These are phyloP conservation scores for Plecotus auritus DNA, from an alignment of 2,113 vertebrate species.

Conservation along the genomic window DNA sequence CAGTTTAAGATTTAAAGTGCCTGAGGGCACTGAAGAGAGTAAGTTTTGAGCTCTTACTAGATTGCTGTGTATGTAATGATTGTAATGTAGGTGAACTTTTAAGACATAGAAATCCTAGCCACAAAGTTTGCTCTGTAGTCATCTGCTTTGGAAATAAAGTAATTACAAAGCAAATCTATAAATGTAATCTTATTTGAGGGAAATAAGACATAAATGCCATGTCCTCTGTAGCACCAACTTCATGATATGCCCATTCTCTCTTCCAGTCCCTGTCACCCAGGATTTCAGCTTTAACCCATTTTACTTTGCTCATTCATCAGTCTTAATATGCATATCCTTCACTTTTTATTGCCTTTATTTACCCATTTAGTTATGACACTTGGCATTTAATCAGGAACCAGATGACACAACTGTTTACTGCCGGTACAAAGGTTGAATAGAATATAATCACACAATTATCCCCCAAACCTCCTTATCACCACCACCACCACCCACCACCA, in stretches of 20 bases:
- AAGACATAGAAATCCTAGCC: not conserved
- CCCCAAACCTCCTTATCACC: not conserved
- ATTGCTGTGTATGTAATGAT: not conserved
- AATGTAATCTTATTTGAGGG: not conserved
- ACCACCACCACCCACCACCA: not conserved
- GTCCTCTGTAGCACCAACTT: not conserved
- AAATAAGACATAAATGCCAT: not conserved
- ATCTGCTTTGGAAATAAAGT: not conserved
- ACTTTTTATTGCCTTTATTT: constrained; percentile 43
- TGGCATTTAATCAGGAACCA: constrained; percentile 31
- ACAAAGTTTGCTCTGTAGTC: not conserved
- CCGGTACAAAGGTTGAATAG: not conserved
- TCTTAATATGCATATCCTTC: not conserved
- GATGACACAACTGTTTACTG: constrained; percentile 35
- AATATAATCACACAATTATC: not conserved
- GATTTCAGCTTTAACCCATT: not conserved
- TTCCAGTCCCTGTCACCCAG: not conserved
- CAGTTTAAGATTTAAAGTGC: not conserved
- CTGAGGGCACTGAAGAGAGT: not conserved
- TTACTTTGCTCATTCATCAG: not conserved
- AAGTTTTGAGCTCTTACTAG: not conserved
- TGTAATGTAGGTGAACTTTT: not conserved
- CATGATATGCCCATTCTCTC: not conserved
- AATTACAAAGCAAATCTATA: not conserved
- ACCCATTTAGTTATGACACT: constrained; percentile 14